Base-by-base conservation (phyloP, 2,113 vertebrate genomes). In the Empidonax traillii region DNA sequence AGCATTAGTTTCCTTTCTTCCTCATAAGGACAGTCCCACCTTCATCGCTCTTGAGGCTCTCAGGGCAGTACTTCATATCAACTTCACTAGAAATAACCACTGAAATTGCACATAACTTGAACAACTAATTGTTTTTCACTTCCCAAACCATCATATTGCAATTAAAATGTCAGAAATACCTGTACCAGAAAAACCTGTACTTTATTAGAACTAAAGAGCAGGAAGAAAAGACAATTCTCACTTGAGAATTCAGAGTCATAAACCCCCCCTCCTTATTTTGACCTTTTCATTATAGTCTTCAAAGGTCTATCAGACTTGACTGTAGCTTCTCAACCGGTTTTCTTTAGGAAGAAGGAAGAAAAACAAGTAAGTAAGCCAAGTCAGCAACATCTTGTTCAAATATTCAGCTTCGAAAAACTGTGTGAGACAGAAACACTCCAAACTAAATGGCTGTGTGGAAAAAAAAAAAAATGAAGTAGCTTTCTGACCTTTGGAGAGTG, bases 271-370 rank as follows among this genome's bases (percentile, higher is more conserved):
- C n/a, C 63, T 86, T 71, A 80, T 88, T 91, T 71, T 89, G 44
- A 73, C 44, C 88, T 78, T 90, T 85, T 81, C 85, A 74, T 86
- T 78, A 76, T 28, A 84, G n/a, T 67, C 67, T 75, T 96, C 76
- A 86, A 67, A 90, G 72, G 19, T 84, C 72, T 94, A 46, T 74
- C 79, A 94, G 56, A 72, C 17, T 91, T 81, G 65, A 52, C 63
- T 77, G 82, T 37, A 85, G 85, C 61, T 81, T 87, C 43, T 65
- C 68, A 80, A 61, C 8, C 33, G 30, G 24, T 63, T 88, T 85
- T 91, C 87, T 92, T 92, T 44, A 75, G 41, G 28, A 92, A 27
- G 58, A 75, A 67, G 37, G 35, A 80, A 89, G 24, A 22, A 44
- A 76, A 53, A 84, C 35, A 44, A 59, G 6, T 22, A 74, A 22